Percentiles rank a stretch among this genome's conserved stretches.
Evolutionary conservation across 1,140 invertebrate species (phyloP).

Genomic region (Araneus ventricosus): DNA sequence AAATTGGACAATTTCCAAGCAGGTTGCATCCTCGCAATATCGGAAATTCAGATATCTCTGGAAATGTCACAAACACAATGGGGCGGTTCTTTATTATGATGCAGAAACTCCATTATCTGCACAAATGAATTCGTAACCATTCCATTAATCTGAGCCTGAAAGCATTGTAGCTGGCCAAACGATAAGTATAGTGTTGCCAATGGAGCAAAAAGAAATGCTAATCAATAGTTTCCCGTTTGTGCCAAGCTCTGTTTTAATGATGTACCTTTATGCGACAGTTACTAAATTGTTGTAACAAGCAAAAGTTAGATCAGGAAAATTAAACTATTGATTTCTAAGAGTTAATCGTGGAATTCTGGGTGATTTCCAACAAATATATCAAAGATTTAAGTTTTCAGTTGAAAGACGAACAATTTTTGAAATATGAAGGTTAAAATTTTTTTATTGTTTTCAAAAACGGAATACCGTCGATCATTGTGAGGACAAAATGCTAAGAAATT

Average conservation of each 20-base stretch:
- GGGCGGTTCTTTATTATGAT: background rate
- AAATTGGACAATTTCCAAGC: constrained; percentile 19
- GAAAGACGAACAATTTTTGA: no score
- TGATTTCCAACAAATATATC: no score
- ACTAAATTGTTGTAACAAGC: background rate
- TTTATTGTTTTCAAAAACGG: no score
- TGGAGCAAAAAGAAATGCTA: background rate
- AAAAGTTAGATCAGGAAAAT: background rate
- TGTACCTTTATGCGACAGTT: background rate
- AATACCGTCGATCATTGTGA: no score
- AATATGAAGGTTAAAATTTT: no score
- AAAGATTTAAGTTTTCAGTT: no score
- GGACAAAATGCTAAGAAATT: no score
- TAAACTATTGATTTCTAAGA: background rate
- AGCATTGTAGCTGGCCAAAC: background rate
- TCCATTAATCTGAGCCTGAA: background rate
- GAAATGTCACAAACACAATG: constrained; percentile 4
- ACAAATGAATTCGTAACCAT: constrained; percentile 1
- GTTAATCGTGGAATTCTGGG: background rate
- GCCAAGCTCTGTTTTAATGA: background rate
- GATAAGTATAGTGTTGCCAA: background rate
- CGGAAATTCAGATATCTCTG: background rate
- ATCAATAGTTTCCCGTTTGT: background rate
- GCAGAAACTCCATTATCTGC: background rate
- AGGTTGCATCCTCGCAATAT: constrained; percentile 13